Evolutionary conservation across 2,888 invertebrate species (phyloP).

Genomic region (Malacosoma neustria): DNA sequence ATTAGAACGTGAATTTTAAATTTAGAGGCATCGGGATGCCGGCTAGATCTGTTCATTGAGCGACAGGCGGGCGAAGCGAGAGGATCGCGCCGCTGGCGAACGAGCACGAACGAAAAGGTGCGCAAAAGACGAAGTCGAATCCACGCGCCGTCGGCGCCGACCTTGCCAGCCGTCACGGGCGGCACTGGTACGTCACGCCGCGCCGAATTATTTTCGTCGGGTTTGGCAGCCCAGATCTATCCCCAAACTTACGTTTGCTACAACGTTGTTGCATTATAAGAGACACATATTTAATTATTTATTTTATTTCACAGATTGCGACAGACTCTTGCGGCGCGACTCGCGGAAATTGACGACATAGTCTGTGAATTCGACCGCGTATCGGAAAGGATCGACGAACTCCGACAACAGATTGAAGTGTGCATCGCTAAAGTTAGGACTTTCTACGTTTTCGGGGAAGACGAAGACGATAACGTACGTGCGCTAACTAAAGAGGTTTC

Average conservation of each 20-base stretch:
- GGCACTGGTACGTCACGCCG: constrained; percentile 58
- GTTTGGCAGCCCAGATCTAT: constrained; percentile 55
- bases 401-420: constrained; percentile 80
- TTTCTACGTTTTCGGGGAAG: constrained; percentile 86
- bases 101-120: constrained; percentile 66
- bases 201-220: constrained; percentile 65
- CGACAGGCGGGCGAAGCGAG: constrained; percentile 69
- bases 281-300: constrained; percentile 32
- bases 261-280: constrained; percentile 30
- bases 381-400: constrained; percentile 80
- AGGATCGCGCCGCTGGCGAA: constrained; percentile 58
- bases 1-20: constrained; percentile 60
- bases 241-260: constrained; percentile 35
- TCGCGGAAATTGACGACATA: constrained; percentile 82
- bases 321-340: constrained; percentile 84
- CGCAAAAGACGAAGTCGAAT: constrained; percentile 10
- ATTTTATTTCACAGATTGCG: constrained; percentile 81
- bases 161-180: constrained; percentile 59
- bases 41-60: constrained; percentile 63
- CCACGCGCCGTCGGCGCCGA: constrained; percentile 30
- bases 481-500: constrained; percentile 74
- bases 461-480: constrained; percentile 78
- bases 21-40: constrained; percentile 60
- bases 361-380: constrained; percentile 84
- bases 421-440: constrained; percentile 79